phyloP scores from a whole-genome alignment of 2,888 invertebrate species.

The Ceriagrion tenellum region DNA sequence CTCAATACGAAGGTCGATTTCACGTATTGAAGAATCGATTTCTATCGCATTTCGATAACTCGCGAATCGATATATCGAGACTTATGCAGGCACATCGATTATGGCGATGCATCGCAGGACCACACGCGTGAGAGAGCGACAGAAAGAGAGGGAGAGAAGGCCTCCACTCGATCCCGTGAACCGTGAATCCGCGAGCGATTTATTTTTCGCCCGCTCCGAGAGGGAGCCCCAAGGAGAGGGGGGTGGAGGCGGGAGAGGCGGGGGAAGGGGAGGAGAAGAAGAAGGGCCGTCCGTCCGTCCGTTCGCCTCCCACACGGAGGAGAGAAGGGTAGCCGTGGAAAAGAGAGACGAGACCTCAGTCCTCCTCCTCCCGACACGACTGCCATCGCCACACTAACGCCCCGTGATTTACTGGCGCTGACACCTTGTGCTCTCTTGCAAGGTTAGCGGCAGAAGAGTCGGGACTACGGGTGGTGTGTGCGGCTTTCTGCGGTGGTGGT shows the following conservation, averaged over 20 bases:
- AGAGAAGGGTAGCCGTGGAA: conserved; percentile 23
- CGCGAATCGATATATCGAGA: too few species aligned
- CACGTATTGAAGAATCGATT: too few species aligned
- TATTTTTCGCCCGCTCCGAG: not conserved
- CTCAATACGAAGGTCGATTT: too few species aligned
- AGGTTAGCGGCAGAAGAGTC: not conserved
- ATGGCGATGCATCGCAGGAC: not conserved
- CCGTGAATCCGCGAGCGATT: conserved; percentile 5
- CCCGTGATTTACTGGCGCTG: conserved; percentile 66
- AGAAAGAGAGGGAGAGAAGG: not conserved
- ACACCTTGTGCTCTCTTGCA: conserved; percentile 58
- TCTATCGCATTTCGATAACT: too few species aligned
- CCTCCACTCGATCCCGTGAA: not conserved
- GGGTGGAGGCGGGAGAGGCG: not conserved
- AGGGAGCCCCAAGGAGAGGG: not conserved
- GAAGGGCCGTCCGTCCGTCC: not conserved
- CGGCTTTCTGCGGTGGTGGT: too few species aligned
- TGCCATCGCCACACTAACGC: conserved; percentile 63
- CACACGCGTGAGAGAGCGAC: not conserved
- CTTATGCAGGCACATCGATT: too few species aligned
- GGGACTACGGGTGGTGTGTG: too few species aligned
- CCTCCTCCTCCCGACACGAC: conserved; percentile 24
- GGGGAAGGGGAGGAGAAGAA: not conserved
- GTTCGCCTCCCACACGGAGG: conserved; percentile 44
- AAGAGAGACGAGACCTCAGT: not conserved